Evolutionary conservation across 1,140 invertebrate species (phyloP), one percentile per base, ranked within the genome.

Genomic region (Rhizoglyphus robini): DNA sequence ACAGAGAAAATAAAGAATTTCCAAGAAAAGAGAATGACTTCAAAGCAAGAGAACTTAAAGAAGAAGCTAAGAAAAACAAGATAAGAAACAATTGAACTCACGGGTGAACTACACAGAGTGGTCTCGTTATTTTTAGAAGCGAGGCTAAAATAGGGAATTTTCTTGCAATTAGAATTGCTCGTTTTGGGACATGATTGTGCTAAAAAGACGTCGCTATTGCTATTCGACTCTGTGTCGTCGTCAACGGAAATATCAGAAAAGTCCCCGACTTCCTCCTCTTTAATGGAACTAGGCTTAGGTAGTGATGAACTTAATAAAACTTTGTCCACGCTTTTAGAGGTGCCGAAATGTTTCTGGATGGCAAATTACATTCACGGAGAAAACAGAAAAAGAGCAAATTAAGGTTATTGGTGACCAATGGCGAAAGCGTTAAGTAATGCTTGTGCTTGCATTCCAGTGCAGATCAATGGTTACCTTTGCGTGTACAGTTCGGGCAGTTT

Each of bases 401-500:
- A 54, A 32, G 51, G 30, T 31, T 31, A 62, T 62, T 47, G 4
- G 61, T 23, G 23, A 54, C 23, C n/a, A n/a, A 8, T 41, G 38
- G 4, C 25, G 23, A 48, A 63, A 63, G 20, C 32, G 61, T 29
- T 15, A 34, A 18, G 30, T 30, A 15, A 59, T 27, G 23, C 18
- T 8, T 41, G 36, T n/a, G n/a, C n/a, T n/a, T n/a, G n/a, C n/a
- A n/a, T n/a, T n/a, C n/a, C n/a, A 18, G 8, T 41, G 36, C 36
- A 41, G 18, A 41, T 41, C 36, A 41, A 41, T 41, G 23, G 4
- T 3, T 48, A 64, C 63, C 63, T 64, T 64, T 48, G 46, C 27
- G 1, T 49, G 38, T 49, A 20, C 46, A 23, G 91, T 88, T 72
- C 90, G 92, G 36, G 88, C 79, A 25, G 86, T 88, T 75, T 94